Percentiles rank a stretch among this genome's conserved stretches.
Evolutionary conservation across 1,140 invertebrate genomes (phyloP).

Genomic region (Anadara kagoshimensis): DNA sequence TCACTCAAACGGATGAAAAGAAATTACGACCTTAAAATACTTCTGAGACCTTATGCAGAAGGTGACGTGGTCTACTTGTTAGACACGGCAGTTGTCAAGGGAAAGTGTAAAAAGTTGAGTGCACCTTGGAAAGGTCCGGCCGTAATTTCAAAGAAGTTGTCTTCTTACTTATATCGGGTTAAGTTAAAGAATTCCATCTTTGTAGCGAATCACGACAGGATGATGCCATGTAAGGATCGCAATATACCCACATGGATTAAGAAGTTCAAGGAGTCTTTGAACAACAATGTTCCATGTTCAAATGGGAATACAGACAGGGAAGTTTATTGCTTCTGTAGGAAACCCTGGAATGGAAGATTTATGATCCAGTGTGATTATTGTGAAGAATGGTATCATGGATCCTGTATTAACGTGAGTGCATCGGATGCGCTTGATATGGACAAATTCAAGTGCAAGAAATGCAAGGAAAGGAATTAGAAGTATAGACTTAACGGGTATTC

Average conservation of each 20-base stretch:
- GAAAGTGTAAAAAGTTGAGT: constrained; percentile 7
- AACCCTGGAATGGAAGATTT: constrained; percentile 10
- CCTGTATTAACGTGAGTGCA: not conserved
- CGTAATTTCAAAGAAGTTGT: not conserved
- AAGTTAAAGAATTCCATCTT: not conserved
- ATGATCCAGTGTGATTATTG: constrained; percentile 34
- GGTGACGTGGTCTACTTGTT: constrained; percentile 11
- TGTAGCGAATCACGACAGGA: constrained; percentile 14
- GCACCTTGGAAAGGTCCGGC: constrained; percentile 20
- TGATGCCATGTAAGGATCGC: constrained; percentile 14
- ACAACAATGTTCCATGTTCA: too few relatives aligned
- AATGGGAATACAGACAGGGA: not conserved
- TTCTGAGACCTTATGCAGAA: not conserved
- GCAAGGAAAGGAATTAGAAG: too few relatives aligned
- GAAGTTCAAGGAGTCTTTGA: not conserved
- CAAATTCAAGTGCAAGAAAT: too few relatives aligned
- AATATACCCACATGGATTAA: constrained; percentile 7
- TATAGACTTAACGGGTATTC: too few relatives aligned
- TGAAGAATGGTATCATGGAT: constrained; percentile 12
- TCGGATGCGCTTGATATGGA: not conserved
- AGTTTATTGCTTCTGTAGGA: constrained; percentile 4
- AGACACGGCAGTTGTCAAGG: constrained; percentile 1
- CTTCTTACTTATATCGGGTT: constrained; percentile 13
- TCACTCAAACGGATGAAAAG: not conserved
- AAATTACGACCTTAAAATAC: constrained; percentile 3